Evolutionary conservation across 1,140 invertebrate species (phyloP).

Genomic region (Maniola jurtina): DNA sequence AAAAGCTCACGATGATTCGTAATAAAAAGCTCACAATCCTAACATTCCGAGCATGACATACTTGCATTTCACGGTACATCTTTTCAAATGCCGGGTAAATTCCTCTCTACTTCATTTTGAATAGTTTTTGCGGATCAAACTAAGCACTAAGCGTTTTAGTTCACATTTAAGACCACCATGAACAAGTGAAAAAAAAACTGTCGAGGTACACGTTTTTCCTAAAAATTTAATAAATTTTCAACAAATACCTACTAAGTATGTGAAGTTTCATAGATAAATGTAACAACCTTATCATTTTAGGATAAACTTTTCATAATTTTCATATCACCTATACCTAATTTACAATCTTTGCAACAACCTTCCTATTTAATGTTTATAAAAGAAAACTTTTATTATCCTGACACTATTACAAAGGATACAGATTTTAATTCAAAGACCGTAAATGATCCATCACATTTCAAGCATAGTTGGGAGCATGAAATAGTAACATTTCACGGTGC

Average conservation of each 20-base stretch:
- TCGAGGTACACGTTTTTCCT: too few relatives aligned
- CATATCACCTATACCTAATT: too few relatives aligned
- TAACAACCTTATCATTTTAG: neutral
- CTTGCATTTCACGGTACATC: neutral
- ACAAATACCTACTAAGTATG: too few relatives aligned
- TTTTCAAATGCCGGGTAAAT: neutral
- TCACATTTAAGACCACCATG: too few relatives aligned
- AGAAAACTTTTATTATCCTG: too few relatives aligned
- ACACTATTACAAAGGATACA: neutral
- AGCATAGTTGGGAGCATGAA: constrained; percentile 41
- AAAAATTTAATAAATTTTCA: too few relatives aligned
- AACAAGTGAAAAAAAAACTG: too few relatives aligned
- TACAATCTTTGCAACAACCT: too few relatives aligned
- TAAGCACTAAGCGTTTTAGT: too few relatives aligned
- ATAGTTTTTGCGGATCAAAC: too few relatives aligned
- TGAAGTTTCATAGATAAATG: too few relatives aligned
- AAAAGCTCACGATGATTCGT: constrained; percentile 43
- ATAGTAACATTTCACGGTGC: constrained; percentile 52
- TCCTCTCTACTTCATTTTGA: neutral
- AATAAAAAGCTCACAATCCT: constrained; percentile 40
- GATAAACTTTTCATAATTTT: neutral
- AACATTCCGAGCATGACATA: neutral
- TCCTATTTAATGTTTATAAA: too few relatives aligned
- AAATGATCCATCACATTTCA: constrained; percentile 40
- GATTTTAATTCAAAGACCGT: neutral